Base-by-base conservation (phyloP, 2,888 invertebrate species). In the Bellardia pandia region DNA sequence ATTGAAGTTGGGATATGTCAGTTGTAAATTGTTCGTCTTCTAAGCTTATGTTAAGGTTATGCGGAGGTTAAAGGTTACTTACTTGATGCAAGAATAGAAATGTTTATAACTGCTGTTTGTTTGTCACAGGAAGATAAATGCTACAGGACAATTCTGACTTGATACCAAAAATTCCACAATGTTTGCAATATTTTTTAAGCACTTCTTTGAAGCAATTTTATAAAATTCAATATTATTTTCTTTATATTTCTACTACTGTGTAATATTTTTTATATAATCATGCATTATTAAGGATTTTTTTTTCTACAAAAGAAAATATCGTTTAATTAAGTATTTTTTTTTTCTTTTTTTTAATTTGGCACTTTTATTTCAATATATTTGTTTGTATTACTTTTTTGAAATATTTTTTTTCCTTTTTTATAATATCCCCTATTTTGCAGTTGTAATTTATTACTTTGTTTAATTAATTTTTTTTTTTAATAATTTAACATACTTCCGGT, bases 21-120 rank as follows among this genome's bases (percentile, higher is more conserved):
- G 16, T 77, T 56, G 9, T 42, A 30, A 6, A n/a, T 42, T 66
- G 48, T 56, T 3, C 13, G 58, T 40, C n/a, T 40, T 30, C 6
- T 40, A 51, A 45, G 13, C n/a, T 56, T 64, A 45, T 62, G 53
- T 68, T 78, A 75, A 81, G 80, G 71, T 81, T 81, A 85, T 72
- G 69, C 68, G 76, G 80, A 85, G 85, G 85, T 86, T 77, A 86
- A 86, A 86, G 72, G 66, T 77, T 69, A 86, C 81, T 86, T 86
- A 86, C 86, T 51, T 72, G 51, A 74, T 3, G n/a, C 58, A 23
- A 33, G 16, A 4, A 48, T 45, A 23, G 37, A 30, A 66, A 11
- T 37, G 33, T 56, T 56, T 68, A 23, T 42, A 64, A 53, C 23
- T 64, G 42, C 5, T 42, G 23, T 13, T 45, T 9, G 33, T 66